Base-by-base conservation (phyloP, 1,140 invertebrate species). In the Drosophila nikananu region DNA sequence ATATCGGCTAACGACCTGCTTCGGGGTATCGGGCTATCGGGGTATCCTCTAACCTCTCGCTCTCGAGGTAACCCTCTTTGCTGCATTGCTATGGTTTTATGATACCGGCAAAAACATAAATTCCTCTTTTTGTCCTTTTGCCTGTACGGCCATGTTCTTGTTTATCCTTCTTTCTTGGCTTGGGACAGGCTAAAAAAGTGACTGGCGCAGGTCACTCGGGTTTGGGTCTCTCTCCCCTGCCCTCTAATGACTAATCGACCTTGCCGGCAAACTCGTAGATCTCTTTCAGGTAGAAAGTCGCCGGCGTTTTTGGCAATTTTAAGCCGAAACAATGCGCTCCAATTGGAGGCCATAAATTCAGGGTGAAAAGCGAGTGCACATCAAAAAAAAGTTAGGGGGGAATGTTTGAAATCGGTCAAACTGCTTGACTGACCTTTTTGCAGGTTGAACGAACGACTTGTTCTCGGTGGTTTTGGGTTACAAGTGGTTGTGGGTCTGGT, bases 11-110 rank as follows among this genome's bases (percentile, higher is more conserved):
- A 81, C 82, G 83, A 80, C 75, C 83, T 80, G 83, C 58, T 65
- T 52, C 35, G 37, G 58, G 64, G 57, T 76, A 73, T 61, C 70
- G 37, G 58, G 64, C 51, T 76, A 73, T 61, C 70, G 37, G 58
- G 64, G 57, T 76, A 73, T 72, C 70, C 70, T 73, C 70, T 73
- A 51, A 60, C 68, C 67, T 52, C 54, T 72, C 70, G 6, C 23
- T 58, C 66, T 42, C 17, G 1, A 23, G n/a, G 32, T 58, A n/a
- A 27, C 41, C 39, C 41, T 32, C 42, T 44, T 42, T 15, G 23
- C 32, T 86, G 83, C 83, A 87, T 83, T 89, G 61, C 84, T 89
- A 89, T 81, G 83, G 84, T 75, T 87, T 87, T 89, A 89, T 70
- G 72, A 83, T 75, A 68, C 80, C 83, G 55, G 80, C 83, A 83